Evolutionary conservation across 2,797 vertebrate species (phyloP).

Genomic region (Tapirus indicus): DNA sequence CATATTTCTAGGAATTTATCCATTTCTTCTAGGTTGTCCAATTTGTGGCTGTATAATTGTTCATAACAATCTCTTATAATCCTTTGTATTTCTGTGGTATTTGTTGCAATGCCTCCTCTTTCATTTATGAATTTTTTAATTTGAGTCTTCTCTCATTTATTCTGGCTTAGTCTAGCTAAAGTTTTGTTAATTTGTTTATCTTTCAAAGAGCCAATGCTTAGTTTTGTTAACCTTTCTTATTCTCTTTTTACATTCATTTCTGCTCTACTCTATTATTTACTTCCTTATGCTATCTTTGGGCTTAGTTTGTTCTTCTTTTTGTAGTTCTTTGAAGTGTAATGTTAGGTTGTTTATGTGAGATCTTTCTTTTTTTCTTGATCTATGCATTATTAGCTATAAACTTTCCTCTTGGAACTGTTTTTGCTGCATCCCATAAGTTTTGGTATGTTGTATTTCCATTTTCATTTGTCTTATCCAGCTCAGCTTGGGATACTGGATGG

Average conservation of each 20-base stretch:
- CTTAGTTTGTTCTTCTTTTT: too few species aligned
- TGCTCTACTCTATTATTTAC: background rate
- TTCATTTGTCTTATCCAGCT: background rate
- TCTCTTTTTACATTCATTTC: background rate
- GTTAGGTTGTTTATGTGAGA: background rate
- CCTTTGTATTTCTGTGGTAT: background rate
- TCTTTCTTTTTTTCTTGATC: background rate
- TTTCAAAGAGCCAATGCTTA: background rate
- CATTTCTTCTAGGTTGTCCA: too few species aligned
- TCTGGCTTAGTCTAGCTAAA: background rate
- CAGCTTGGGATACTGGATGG: background rate
- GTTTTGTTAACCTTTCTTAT: background rate
- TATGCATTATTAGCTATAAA: background rate
- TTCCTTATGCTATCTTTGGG: background rate
- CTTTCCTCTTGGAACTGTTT: background rate
- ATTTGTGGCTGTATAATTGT: background rate
- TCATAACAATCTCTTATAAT: background rate
- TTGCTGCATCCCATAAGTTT: too few species aligned
- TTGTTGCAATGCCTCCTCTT: background rate
- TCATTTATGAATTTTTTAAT: background rate
- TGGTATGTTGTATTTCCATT: too few species aligned
- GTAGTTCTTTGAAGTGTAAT: background rate
- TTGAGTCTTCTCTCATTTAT: background rate
- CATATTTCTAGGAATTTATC: background rate
- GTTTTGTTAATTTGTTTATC: background rate